These are phyloP conservation scores for Anagrus nilaparvatae DNA, from an alignment of 1,140 invertebrate species.

Conservation along the genomic window DNA sequence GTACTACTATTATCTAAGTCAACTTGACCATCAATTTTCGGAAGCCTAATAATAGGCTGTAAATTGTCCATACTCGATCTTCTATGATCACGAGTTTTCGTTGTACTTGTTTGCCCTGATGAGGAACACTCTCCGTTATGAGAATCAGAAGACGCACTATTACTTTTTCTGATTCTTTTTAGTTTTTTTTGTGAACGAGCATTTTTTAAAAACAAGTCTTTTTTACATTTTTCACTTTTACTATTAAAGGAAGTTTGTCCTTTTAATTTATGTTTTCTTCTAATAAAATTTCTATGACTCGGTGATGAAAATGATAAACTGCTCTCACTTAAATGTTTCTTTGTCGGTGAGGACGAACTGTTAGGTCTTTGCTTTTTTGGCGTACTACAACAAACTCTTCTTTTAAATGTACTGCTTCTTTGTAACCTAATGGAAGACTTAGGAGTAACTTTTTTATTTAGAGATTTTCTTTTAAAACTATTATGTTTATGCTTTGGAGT, in stretches of 20 bases:
- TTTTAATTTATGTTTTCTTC: slow-evolving; percentile 10
- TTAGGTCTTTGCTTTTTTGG: no score
- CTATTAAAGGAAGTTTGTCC: slow-evolving; percentile 5
- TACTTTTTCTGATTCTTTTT: slow-evolving; percentile 13
- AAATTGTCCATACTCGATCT: slow-evolving; percentile 39
- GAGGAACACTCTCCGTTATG: slow-evolving; percentile 19
- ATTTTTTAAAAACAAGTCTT: slow-evolving; percentile 13
- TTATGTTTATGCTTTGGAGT: no score
- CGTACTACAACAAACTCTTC: no score
- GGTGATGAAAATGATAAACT: background rate
- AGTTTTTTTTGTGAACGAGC: slow-evolving; percentile 9
- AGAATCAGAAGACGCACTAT: slow-evolving; percentile 17
- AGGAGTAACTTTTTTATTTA: no score
- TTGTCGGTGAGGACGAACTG: background rate
- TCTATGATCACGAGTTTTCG: slow-evolving; percentile 28
- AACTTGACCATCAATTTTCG: slow-evolving; percentile 39
- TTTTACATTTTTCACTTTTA: slow-evolving; percentile 10
- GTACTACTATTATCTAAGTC: slow-evolving; percentile 37
- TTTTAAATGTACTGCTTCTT: no score
- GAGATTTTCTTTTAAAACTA: no score
- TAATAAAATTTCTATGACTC: background rate
- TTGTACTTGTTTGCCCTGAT: slow-evolving; percentile 28
- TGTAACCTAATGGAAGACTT: no score
- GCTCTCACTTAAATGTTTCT: background rate
- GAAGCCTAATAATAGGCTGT: slow-evolving; percentile 39